Conservation (phyloP, 2,797 vertebrate genomes). For the Pseudotriccus pelzelni region DNA sequence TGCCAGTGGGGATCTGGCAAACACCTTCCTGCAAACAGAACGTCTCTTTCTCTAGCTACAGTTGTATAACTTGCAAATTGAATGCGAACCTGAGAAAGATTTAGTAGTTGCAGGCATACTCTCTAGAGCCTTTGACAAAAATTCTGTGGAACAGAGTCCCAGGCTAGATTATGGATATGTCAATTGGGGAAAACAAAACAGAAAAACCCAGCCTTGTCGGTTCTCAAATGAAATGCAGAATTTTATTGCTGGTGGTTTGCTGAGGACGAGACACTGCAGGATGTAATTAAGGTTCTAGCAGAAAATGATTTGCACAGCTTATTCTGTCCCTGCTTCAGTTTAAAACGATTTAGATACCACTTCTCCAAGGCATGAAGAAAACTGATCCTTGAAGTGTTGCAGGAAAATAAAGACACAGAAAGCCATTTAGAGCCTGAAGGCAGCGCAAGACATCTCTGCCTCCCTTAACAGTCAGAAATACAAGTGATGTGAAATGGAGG, state of each 20-base stretch:
- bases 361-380: constrained; percentile 68
- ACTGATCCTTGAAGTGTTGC: constrained; percentile 58
- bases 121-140: constrained; percentile 64
- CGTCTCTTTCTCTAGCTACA: constrained; percentile 43
- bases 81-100: constrained; percentile 64
- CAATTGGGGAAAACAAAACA: constrained; percentile 58
- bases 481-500: constrained; percentile 35
- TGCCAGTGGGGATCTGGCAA: constrained; percentile 62
- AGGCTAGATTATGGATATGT: constrained; percentile 62
- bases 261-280: constrained; percentile 59
- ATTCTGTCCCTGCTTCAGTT: constrained; percentile 63
- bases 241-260: constrained; percentile 59
- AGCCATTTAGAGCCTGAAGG: constrained; percentile 54
- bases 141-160: constrained; percentile 63
- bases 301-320: constrained; percentile 68
- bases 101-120: constrained; percentile 58
- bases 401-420: constrained; percentile 62
- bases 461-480: constrained; percentile 41
- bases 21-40: constrained; percentile 62
- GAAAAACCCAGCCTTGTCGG: constrained; percentile 34
- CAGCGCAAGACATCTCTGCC: constrained; percentile 24
- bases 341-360: constrained; percentile 67
- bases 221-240: constrained; percentile 59
- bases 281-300: constrained; percentile 66
- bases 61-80: constrained; percentile 66